phyloP scores from a whole-genome alignment of 2,797 vertebrate genomes.

The Hippoglossus hippoglossus region DNA sequence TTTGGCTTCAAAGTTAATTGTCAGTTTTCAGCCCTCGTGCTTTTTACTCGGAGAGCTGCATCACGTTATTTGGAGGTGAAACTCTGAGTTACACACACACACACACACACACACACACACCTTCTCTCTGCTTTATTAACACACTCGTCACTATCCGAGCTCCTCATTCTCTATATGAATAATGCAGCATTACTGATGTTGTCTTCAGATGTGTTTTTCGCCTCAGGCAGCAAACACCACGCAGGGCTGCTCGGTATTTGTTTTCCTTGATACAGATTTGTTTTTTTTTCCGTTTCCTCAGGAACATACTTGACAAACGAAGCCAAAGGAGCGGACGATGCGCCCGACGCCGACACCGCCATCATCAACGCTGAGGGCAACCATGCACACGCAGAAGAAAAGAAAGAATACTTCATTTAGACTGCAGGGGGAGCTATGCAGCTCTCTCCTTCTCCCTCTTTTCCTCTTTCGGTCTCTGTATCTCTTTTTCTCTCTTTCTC shows the following conservation, averaged over 20 bases:
- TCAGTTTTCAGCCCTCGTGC: constrained; percentile 13
- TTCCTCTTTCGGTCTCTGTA: constrained; percentile 54
- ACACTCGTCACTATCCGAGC: constrained; percentile 37
- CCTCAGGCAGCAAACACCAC: constrained; percentile 50
- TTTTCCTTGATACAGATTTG: constrained; percentile 50
- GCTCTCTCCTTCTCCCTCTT: constrained; percentile 65
- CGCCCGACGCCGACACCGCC: constrained; percentile 97
- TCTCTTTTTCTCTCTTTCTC: constrained; percentile 53
- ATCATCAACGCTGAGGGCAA: constrained; percentile 99
- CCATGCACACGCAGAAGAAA: constrained; percentile 97
- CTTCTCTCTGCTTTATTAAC: constrained; percentile 33
- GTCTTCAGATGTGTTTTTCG: constrained; percentile 59
- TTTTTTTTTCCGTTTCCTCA: constrained; percentile 63
- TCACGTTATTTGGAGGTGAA: constrained; percentile 4
- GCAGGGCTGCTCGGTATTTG: constrained; percentile 59
- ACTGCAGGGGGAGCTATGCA: constrained; percentile 80
- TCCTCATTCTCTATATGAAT: constrained; percentile 61
- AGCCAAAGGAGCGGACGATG: constrained; percentile 98
- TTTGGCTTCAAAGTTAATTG: background rate
- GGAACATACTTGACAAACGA: constrained; percentile 99
- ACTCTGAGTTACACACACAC: background rate
- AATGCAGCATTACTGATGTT: constrained; percentile 64
- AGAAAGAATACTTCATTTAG: constrained; percentile 99
- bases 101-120: too few relatives aligned
- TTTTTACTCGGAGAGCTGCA: background rate